A percentile compares a stretch with the other conserved stretches of the same genome.
Evolutionary conservation across 2,888 invertebrate species (phyloP).

Genomic region (Pachycephus smyrnensis): DNA sequence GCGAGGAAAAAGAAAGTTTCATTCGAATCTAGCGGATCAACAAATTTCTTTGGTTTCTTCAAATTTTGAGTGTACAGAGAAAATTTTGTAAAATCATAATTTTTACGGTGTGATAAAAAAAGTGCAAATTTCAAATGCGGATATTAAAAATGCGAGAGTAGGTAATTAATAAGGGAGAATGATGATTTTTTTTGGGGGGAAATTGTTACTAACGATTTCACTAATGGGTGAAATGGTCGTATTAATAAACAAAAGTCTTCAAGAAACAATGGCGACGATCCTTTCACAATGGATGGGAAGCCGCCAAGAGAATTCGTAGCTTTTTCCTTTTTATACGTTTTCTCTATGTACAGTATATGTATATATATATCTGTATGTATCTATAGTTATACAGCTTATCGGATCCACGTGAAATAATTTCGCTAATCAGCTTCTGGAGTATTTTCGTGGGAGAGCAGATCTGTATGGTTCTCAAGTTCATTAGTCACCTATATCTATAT

Average conservation of each 20-base stretch:
- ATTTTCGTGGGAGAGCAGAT: slow-evolving; percentile 14
- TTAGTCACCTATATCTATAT: slow-evolving; percentile 1
- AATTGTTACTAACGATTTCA: not conserved
- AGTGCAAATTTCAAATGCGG: too few species aligned
- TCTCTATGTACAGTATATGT: not conserved
- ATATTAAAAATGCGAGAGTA: too few species aligned
- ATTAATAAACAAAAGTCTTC: not conserved
- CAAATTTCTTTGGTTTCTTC: too few species aligned
- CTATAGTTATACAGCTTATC: too few species aligned
- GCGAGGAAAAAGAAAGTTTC: not conserved
- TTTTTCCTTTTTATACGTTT: not conserved
- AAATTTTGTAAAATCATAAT: not conserved
- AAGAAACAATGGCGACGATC: not conserved
- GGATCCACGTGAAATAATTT: too few species aligned
- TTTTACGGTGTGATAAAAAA: not conserved
- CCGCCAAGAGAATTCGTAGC: not conserved
- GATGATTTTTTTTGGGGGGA: not conserved
- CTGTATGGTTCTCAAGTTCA: slow-evolving; percentile 22
- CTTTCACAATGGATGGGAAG: not conserved
- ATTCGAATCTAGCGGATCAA: not conserved
- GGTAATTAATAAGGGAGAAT: not conserved
- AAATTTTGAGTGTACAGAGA: not conserved
- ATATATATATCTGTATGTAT: too few species aligned
- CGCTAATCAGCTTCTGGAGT: too few species aligned
- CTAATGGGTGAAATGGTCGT: not conserved